Evolutionary conservation across 2,888 invertebrate genomes (phyloP).

Genomic region (Dascillus cervinus): DNA sequence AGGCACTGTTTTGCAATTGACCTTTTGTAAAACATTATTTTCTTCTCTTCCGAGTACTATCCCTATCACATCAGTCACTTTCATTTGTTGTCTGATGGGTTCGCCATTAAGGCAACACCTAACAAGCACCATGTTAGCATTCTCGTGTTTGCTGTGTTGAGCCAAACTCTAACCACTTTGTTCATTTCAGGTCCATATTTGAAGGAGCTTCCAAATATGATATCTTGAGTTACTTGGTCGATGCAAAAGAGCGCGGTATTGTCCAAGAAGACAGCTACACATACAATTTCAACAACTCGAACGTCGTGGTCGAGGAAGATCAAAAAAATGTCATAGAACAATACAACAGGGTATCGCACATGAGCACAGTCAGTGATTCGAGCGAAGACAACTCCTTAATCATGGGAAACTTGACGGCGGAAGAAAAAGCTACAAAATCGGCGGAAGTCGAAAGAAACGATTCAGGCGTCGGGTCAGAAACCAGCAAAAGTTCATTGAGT

Average conservation of each 20-base stretch:
- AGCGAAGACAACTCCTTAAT: constrained; percentile 74
- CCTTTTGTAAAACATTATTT: no score
- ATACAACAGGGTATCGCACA: constrained; percentile 65
- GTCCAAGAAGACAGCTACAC: constrained; percentile 65
- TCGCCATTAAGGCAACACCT: no score
- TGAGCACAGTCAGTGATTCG: constrained; percentile 77
- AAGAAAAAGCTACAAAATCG: constrained; percentile 49
- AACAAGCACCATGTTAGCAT: no score
- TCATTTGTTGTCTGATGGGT: no score
- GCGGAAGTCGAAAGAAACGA: constrained; percentile 86
- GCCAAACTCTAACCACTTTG: no score
- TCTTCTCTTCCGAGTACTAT: no score
- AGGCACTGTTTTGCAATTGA: no score
- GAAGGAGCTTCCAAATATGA: constrained; percentile 83
- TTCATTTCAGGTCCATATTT: constrained; percentile 55
- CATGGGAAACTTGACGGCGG: constrained; percentile 51
- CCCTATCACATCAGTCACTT: no score
- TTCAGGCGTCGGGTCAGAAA: constrained; percentile 88
- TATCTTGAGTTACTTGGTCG: constrained; percentile 81
- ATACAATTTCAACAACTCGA: constrained; percentile 51
- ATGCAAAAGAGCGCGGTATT: constrained; percentile 71
- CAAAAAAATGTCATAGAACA: constrained; percentile 54
- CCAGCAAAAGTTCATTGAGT: constrained; percentile 78
- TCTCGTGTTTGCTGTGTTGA: no score
- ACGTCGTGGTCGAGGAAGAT: constrained; percentile 42